A percentile compares a stretch with the other conserved stretches of the same genome.
Evolutionary conservation across 2,797 vertebrate species (phyloP).

Genomic region (Hoplostethus atlanticus): DNA sequence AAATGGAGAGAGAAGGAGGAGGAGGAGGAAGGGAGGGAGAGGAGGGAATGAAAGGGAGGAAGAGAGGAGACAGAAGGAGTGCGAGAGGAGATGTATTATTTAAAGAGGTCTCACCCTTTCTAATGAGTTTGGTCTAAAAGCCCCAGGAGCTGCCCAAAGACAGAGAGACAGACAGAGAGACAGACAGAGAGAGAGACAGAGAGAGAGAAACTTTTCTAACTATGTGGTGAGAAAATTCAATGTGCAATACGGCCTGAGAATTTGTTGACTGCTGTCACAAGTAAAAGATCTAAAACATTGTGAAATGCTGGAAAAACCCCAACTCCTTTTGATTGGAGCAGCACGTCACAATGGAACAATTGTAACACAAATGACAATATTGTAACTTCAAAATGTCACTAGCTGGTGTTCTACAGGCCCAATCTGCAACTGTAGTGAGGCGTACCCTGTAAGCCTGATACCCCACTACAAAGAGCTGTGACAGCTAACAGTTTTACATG

Average conservation of each 20-base stretch:
- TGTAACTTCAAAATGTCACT: no score
- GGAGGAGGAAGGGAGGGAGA: constrained; percentile 32
- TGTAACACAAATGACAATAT: no score
- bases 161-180: constrained; percentile 49
- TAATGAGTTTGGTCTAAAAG: constrained; percentile 88
- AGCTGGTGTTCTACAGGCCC: no score
- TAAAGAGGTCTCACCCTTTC: constrained; percentile 88
- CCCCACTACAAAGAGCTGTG: no score
- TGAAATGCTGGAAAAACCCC: no score
- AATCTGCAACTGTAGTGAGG: no score
- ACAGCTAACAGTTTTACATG: no score
- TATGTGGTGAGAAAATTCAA: constrained; percentile 68
- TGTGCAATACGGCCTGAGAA: constrained; percentile 34
- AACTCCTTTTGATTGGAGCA: no score
- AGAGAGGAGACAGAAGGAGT: constrained; percentile 65
- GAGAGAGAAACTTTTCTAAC: constrained; percentile 65
- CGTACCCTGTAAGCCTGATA: no score
- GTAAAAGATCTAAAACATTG: no score
- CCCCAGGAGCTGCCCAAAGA: constrained; percentile 79
- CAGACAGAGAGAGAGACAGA: neutral
- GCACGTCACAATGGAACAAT: no score
- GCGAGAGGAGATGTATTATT: constrained; percentile 87
- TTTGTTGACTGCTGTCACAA: constrained; percentile 5
- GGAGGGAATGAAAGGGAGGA: constrained; percentile 49
- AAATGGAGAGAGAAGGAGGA: constrained; percentile 43